phyloP scores from a whole-genome alignment of 2,113 vertebrate species.

The Thinocorus orbignyianus region DNA sequence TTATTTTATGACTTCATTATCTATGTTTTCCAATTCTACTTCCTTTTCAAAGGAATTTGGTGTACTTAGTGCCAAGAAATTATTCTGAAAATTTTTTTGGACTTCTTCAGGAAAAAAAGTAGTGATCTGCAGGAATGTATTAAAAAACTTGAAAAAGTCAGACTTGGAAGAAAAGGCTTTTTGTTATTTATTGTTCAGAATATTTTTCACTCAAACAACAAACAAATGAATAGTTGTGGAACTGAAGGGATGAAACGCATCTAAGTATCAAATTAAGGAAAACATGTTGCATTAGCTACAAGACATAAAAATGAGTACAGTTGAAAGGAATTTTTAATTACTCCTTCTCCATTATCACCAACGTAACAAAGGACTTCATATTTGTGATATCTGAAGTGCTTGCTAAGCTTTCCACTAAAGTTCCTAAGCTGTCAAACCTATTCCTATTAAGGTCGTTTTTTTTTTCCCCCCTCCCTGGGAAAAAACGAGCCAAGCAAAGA shows the following conservation, averaged over 20 bases:
- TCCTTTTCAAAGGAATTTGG: neutral
- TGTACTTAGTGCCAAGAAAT: neutral
- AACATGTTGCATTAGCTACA: constrained; percentile 24
- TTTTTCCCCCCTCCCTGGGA: fast-evolving
- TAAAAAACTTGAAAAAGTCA: neutral
- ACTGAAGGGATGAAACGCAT: constrained; percentile 26
- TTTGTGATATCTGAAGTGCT: neutral
- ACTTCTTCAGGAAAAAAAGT: neutral
- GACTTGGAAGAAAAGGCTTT: constrained; percentile 35
- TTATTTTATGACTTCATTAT: neutral
- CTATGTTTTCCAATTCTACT: neutral
- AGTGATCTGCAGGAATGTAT: neutral
- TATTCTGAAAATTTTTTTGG: neutral
- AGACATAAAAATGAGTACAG: constrained; percentile 34
- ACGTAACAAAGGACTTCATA: too few species aligned
- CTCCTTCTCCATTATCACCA: neutral
- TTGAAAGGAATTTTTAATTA: neutral
- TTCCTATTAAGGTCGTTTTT: neutral
- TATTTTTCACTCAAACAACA: constrained; percentile 39
- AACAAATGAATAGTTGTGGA: constrained; percentile 28
- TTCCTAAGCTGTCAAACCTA: neutral
- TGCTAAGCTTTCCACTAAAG: neutral
- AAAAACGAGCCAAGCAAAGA: neutral
- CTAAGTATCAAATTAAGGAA: constrained; percentile 52
- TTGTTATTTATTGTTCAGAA: constrained; percentile 36